These are phyloP conservation scores for Cabera pusaria DNA, from an alignment of 2,888 invertebrate species.

Conservation along the genomic window DNA sequence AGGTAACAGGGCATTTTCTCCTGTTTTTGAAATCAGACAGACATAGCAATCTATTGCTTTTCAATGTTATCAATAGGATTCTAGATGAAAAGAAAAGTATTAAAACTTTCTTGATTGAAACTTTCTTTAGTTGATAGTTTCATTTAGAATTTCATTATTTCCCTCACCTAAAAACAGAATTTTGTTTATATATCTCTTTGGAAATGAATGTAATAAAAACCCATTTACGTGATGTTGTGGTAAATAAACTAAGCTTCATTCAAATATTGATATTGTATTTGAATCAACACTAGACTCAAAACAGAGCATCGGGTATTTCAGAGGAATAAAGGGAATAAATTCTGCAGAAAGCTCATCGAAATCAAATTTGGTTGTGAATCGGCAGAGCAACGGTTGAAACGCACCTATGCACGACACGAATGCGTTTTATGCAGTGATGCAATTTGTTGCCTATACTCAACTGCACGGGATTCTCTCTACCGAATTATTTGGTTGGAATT, in stretches of 20 bases:
- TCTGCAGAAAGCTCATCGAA: constrained; percentile 4
- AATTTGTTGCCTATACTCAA: constrained; percentile 47
- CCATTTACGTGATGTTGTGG: too few species aligned
- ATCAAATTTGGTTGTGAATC: constrained; percentile 21
- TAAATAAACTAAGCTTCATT: too few species aligned
- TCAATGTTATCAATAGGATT: constrained; percentile 9
- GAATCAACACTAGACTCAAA: too few species aligned
- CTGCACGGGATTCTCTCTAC: constrained; percentile 29
- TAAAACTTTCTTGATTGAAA: too few species aligned
- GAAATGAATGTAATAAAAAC: too few species aligned
- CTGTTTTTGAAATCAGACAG: constrained; percentile 40
- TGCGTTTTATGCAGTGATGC: constrained; percentile 42
- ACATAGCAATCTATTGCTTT: constrained; percentile 38
- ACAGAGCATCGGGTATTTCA: too few species aligned
- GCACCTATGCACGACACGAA: constrained; percentile 28
- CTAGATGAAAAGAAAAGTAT: too few species aligned
- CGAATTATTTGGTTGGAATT: constrained; percentile 39
- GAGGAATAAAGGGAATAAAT: neutral
- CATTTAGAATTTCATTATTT: too few species aligned
- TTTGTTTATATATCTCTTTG: too few species aligned
- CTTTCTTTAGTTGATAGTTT: too few species aligned
- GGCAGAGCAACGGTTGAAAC: constrained; percentile 28
- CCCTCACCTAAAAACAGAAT: too few species aligned
- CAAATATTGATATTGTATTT: too few species aligned
- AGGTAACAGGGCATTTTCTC: constrained; percentile 33